Conservation (phyloP, 2,113 vertebrate genomes). For the Gymnarchus niloticus region DNA sequence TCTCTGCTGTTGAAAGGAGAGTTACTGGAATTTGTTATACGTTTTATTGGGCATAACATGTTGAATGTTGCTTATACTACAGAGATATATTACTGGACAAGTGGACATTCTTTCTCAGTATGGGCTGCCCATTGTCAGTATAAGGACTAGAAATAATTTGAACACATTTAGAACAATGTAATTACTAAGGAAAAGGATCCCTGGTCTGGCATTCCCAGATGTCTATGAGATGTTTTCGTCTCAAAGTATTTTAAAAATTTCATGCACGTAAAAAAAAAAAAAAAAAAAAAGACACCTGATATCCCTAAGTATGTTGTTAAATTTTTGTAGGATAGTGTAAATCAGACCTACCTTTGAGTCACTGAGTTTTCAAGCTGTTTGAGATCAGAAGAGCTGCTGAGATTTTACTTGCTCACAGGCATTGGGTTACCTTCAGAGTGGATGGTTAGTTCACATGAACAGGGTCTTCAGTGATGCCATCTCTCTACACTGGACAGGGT, state of each 20-base stretch:
- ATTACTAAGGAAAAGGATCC: background rate
- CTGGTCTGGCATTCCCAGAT: background rate
- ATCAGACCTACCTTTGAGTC: background rate
- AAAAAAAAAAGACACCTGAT: background rate
- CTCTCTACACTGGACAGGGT: conserved; percentile 35
- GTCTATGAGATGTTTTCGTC: background rate
- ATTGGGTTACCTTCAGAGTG: background rate
- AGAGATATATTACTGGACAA: background rate
- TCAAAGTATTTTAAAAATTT: too few relatives aligned
- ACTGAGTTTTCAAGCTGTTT: background rate
- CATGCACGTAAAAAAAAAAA: too few relatives aligned
- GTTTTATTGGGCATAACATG: too few relatives aligned
- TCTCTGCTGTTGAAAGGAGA: background rate
- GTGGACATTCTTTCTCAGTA: background rate
- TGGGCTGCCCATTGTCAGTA: background rate
- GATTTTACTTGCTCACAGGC: background rate
- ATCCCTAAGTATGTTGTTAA: background rate
- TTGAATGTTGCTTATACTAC: background rate
- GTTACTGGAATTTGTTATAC: background rate
- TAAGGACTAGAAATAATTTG: background rate
- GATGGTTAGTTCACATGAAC: background rate
- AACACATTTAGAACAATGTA: background rate
- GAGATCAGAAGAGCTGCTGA: background rate
- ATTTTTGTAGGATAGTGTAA: background rate
- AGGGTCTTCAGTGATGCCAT: background rate